Conservation (phyloP, 1,140 invertebrate genomes). For the Pseudoatta argentina region DNA sequence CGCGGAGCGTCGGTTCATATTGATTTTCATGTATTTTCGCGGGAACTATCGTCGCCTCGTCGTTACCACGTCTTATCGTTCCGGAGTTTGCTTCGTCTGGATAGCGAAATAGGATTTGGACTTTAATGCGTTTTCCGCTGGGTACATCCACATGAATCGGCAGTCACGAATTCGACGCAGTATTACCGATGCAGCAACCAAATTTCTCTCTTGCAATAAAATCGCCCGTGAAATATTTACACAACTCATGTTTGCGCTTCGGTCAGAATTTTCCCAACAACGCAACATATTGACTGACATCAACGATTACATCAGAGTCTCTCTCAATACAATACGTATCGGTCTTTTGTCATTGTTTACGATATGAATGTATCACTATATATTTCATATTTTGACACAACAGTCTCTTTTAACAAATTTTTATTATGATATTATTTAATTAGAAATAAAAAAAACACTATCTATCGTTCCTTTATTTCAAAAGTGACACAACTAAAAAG, state of each 20-base stretch:
- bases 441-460: neutral
- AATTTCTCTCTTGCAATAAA: conserved; percentile 61
- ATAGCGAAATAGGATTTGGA: conserved; percentile 62
- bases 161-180: conserved; percentile 56
- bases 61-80: conserved; percentile 61
- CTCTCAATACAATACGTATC: conserved; percentile 6
- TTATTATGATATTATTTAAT: neutral
- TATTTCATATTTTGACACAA: neutral
- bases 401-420: too few species aligned
- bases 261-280: conserved; percentile 19
- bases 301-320: conserved; percentile 36
- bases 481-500: too few species aligned
- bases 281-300: conserved; percentile 21
- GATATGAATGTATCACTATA: neutral
- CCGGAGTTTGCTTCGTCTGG: conserved; percentile 56
- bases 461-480: too few species aligned
- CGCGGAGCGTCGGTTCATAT: conserved; percentile 51
- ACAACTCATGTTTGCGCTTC: conserved; percentile 48
- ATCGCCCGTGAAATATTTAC: conserved; percentile 55
- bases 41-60: conserved; percentile 52
- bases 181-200: conserved; percentile 30
- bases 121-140: conserved; percentile 57
- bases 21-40: conserved; percentile 62
- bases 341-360: neutral
- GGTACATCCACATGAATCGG: conserved; percentile 53